A percentile compares a stretch with the other conserved stretches of the same genome.
These are phyloP conservation scores for Phylloscopus whistleri DNA, from an alignment of 2,113 vertebrate species.

Conservation along the genomic window DNA sequence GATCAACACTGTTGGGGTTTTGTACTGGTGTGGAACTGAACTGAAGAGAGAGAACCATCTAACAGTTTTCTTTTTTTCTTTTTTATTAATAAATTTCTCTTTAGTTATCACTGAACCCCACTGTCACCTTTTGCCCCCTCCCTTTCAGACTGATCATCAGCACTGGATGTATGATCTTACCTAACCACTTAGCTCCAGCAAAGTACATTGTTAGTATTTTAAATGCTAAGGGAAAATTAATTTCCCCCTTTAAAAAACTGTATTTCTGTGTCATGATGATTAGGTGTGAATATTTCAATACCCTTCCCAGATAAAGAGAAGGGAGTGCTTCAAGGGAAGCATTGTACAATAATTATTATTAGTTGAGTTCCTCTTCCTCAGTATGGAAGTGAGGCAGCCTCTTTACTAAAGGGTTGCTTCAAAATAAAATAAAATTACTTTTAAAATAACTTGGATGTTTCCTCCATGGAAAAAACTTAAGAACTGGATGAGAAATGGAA, in stretches of 20 bases:
- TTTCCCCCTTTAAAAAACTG: conserved; percentile 14
- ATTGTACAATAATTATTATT: neutral
- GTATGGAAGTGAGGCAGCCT: neutral
- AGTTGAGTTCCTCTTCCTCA: conserved; percentile 12
- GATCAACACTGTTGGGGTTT: neutral
- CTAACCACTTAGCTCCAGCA: neutral
- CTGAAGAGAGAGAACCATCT: neutral
- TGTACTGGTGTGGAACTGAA: neutral
- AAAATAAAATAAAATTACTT: neutral
- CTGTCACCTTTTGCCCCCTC: neutral
- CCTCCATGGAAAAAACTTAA: neutral
- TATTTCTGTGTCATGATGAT: neutral
- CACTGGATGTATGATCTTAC: neutral
- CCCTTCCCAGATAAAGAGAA: neutral
- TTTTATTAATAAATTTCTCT: neutral
- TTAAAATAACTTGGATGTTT: neutral
- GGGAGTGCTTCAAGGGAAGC: neutral
- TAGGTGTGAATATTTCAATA: conserved; percentile 39
- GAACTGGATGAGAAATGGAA: neutral
- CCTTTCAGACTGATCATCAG: neutral
- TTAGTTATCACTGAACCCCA: neutral
- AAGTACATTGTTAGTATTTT: neutral
- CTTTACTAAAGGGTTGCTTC: neutral
- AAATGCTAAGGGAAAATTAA: conserved; percentile 29
- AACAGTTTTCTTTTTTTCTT: neutral